Evolutionary conservation across 2,113 vertebrate species (phyloP).

Genomic region (Apodemus speciosus): DNA sequence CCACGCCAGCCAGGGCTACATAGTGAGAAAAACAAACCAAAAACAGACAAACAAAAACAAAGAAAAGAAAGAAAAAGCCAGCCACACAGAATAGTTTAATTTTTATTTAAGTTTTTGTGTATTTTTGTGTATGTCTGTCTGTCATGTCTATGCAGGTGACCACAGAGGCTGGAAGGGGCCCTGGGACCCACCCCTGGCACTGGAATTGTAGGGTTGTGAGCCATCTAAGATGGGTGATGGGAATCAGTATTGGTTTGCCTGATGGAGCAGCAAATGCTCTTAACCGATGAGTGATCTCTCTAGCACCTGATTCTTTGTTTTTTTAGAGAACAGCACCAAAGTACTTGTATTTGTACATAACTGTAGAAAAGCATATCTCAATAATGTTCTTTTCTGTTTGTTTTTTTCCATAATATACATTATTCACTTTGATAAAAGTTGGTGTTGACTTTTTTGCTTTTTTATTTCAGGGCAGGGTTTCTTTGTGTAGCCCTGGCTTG

Average conservation of each 20-base stretch:
- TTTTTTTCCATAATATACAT: not conserved
- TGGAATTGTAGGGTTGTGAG: not conserved
- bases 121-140: not conserved
- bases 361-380: not conserved
- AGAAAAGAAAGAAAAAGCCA: not conserved
- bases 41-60: too few relatives aligned
- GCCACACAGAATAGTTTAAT: not conserved
- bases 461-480: too few relatives aligned
- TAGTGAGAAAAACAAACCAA: too few relatives aligned
- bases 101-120: not conserved
- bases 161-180: not conserved
- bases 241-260: not conserved
- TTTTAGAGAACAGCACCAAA: not conserved
- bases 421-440: slow-evolving; percentile 34
- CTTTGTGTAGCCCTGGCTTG: too few relatives aligned
- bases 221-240: not conserved
- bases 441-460: not conserved
- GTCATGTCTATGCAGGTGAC: not conserved
- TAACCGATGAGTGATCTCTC: not conserved
- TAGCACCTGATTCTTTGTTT: not conserved
- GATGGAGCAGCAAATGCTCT: not conserved
- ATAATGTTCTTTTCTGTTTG: not conserved
- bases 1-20: too few relatives aligned
- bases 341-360: not conserved
- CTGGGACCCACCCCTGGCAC: not conserved